Conservation (phyloP, 2,797 vertebrate species). For the Phoeniculus purpureus region DNA sequence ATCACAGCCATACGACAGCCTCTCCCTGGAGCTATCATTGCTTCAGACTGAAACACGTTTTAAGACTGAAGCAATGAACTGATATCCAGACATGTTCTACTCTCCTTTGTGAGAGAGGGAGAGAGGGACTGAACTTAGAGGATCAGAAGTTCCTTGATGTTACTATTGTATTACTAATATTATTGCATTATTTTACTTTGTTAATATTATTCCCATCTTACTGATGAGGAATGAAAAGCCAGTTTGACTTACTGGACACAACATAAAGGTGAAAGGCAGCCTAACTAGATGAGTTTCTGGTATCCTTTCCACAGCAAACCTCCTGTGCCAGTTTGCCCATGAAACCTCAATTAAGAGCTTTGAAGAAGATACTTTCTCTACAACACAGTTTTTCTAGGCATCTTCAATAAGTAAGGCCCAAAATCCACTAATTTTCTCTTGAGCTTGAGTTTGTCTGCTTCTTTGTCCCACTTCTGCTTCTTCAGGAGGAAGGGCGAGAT, state of each 20-base stretch:
- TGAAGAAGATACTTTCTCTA: background rate
- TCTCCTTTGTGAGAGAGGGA: background rate
- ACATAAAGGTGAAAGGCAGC: background rate
- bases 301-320: background rate
- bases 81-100: background rate
- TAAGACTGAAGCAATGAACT: background rate
- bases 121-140: background rate
- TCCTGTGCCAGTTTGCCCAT: background rate
- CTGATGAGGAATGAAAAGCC: background rate
- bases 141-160: background rate
- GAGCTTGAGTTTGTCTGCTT: background rate
- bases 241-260: background rate
- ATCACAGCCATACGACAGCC: background rate
- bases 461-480: conserved; percentile 13
- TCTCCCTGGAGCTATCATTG: background rate
- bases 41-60: background rate
- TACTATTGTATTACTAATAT: background rate
- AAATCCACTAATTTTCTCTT: conserved; percentile 32
- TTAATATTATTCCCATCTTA: background rate
- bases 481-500: background rate
- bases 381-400: background rate
- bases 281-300: background rate
- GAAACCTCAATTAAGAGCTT: background rate
- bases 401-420: background rate
- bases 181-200: background rate